Base-by-base conservation (phyloP, 2,113 vertebrate species). In the Pelobates fuscus region DNA sequence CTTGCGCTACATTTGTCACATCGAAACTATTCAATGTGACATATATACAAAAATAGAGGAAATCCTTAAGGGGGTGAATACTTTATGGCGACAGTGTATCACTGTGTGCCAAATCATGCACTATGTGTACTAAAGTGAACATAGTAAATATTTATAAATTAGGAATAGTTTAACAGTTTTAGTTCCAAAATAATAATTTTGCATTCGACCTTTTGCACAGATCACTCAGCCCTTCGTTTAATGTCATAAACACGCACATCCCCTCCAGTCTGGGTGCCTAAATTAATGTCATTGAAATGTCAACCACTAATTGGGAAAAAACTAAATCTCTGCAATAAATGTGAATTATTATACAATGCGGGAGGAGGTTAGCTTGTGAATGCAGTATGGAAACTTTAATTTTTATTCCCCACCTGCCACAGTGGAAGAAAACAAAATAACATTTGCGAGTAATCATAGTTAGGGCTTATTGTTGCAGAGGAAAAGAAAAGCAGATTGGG, bases 221-320 rank as follows among this genome's bases (percentile, higher is more conserved):
- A 62, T 46, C 26, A n/a, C 25, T 32, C 70, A 32, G 60, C 26
- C 43, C 70, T 54, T 58, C 15, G 25, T 63, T 54, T 72, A 64
- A 72, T 72, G 70, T 64, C 70, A 72, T 54, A 72, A 63, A 62
- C 43, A 25, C 21, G 52, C 43, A 63, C 60, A 63, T 62, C 60
- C 60, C 59, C 30, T n/a, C 26, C 27, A 54, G 70, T 72, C 70
- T 72, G 70, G 69, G 60, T 64, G 70, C 59, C 60, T 12, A 52
- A 72, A 72, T 72, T 72, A 72, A 72, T 72, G 70, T 72, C 70
- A 72, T 58, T 37, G 70, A 72, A 72, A 72, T 72, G 70, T 72
- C 70, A 72, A 64, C 70, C 30, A 23, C 59, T 72, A 72, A 72
- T 72, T 72, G 70, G 70, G 59, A 29, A 54, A 61, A 71, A 72